These are phyloP conservation scores for Astyanax mexicanus DNA, from an alignment of 2,797 vertebrate species.

Conservation along the genomic window DNA sequence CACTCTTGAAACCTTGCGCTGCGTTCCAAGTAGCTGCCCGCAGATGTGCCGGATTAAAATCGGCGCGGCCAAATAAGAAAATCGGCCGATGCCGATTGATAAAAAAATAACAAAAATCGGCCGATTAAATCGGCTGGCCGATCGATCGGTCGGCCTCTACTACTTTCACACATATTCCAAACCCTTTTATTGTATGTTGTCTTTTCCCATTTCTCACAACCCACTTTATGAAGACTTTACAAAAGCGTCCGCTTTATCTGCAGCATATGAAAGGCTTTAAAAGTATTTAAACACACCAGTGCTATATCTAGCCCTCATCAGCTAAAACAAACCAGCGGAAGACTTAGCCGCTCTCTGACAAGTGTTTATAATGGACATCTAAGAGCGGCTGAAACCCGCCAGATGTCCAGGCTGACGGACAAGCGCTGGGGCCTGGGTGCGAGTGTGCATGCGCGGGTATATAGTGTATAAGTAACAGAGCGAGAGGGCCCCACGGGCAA, in stretches of 20 bases:
- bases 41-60: too few relatives aligned
- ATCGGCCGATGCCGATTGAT: too few relatives aligned
- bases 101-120: too few relatives aligned
- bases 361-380: constrained; percentile 71
- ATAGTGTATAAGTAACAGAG: constrained; percentile 22
- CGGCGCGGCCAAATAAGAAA: too few relatives aligned
- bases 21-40: too few relatives aligned
- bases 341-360: constrained; percentile 61
- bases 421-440: constrained; percentile 44
- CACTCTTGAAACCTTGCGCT: too few relatives aligned
- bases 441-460: constrained; percentile 16
- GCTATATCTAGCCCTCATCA: constrained; percentile 52
- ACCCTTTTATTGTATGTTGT: background rate
- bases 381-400: constrained; percentile 73
- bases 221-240: constrained; percentile 10
- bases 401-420: constrained; percentile 73
- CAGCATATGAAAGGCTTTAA: constrained; percentile 63
- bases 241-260: constrained; percentile 36
- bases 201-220: background rate
- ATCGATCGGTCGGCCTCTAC: too few relatives aligned
- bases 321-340: constrained; percentile 38
- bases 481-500: constrained; percentile 69
- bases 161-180: background rate
- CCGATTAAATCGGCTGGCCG: too few relatives aligned
- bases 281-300: constrained; percentile 56